Conservation (phyloP, 2,797 vertebrate genomes). For the Cuniculus paca region DNA sequence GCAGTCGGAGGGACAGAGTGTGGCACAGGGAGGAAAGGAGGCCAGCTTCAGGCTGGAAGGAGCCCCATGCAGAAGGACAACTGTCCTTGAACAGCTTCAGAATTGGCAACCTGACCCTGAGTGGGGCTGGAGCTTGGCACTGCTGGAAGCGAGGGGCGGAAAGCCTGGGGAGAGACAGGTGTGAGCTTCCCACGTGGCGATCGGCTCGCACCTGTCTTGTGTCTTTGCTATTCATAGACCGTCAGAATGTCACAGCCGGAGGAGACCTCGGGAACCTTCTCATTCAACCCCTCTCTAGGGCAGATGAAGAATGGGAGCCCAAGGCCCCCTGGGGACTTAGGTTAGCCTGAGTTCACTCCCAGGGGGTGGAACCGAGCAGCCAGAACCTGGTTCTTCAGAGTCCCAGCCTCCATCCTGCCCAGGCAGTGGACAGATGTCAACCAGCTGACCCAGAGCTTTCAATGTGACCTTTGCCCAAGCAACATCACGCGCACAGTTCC, state of each 20-base stretch:
- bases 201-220: conserved; percentile 74
- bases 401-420: not conserved
- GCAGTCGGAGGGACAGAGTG: not conserved
- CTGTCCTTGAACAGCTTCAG: conserved; percentile 76
- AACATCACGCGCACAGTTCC: not conserved
- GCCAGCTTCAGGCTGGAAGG: conserved; percentile 55
- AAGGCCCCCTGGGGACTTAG: not conserved
- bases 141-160: conserved; percentile 77
- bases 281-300: conserved; percentile 4
- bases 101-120: conserved; percentile 76
- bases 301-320: conserved; percentile 2
- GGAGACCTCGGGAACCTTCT: conserved; percentile 65
- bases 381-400: not conserved
- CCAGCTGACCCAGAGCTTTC: not conserved
- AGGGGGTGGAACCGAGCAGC: not conserved
- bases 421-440: not conserved
- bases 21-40: not conserved
- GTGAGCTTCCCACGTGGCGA: conserved; percentile 78
- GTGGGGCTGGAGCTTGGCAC: conserved; percentile 74
- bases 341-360: not conserved
- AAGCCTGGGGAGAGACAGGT: conserved; percentile 78
- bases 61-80: conserved; percentile 61
- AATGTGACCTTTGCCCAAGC: not conserved
- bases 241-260: conserved; percentile 77
- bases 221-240: conserved; percentile 82